Evolutionary conservation across 1,140 invertebrate species (phyloP).

Genomic region (Drosophila asahinai): DNA sequence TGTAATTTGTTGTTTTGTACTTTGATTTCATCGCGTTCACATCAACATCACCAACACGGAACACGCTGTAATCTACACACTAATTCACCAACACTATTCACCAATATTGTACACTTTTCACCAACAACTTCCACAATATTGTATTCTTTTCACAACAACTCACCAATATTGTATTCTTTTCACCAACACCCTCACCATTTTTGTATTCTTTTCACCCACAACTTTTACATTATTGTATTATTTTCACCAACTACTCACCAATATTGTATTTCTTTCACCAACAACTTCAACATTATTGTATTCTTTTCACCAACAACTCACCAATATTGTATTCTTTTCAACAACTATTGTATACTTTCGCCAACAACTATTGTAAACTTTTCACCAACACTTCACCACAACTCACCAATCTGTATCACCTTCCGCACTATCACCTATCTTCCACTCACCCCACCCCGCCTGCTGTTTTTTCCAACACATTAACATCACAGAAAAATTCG

Average conservation of each 20-base stretch:
- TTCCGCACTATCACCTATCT: background rate
- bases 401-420: background rate
- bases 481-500: conserved; percentile 86
- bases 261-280: conserved; percentile 1
- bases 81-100: conserved; percentile 13
- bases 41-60: conserved; percentile 48
- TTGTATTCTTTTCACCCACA: background rate
- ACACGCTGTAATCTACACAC: conserved; percentile 20
- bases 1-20: conserved; percentile 55
- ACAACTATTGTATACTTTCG: background rate
- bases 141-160: conserved; percentile 8
- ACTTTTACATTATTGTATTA: background rate
- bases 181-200: conserved; percentile 1
- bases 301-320: background rate
- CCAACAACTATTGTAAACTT: background rate
- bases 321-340: background rate
- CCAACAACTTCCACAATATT: conserved; percentile 1
- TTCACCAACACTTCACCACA: conserved; percentile 7
- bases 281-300: background rate
- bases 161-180: conserved; percentile 6
- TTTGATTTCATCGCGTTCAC: conserved; percentile 38
- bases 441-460: conserved; percentile 16
- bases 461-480: conserved; percentile 62
- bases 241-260: conserved; percentile 11
- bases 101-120: background rate